phyloP scores from a whole-genome alignment of 2,797 vertebrate species.

The Pipistrellus kuhlii region DNA sequence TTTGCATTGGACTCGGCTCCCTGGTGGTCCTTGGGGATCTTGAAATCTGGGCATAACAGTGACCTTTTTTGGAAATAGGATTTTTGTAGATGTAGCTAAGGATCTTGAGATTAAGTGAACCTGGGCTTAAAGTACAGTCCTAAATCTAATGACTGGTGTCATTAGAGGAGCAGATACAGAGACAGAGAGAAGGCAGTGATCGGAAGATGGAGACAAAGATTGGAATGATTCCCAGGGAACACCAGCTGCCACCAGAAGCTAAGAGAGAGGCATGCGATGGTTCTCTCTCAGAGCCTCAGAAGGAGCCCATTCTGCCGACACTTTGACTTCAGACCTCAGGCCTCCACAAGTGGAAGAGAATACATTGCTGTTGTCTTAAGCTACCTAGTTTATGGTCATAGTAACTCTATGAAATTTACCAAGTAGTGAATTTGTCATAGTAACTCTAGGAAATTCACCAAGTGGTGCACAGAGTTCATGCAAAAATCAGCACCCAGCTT shows the following conservation, averaged over 20 bases:
- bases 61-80: not conserved
- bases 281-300: not conserved
- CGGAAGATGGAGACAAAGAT: not conserved
- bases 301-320: not conserved
- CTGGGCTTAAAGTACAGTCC: not conserved
- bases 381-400: not conserved
- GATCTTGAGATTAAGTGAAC: not conserved
- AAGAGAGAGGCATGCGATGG: accelerated
- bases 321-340: not conserved
- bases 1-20: too few species aligned
- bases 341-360: not conserved
- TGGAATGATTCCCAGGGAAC: too few species aligned
- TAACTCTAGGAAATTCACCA: not conserved
- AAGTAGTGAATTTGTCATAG: not conserved
- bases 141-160: not conserved
- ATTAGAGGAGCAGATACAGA: not conserved
- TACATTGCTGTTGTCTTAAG: not conserved
- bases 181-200: not conserved
- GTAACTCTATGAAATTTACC: not conserved
- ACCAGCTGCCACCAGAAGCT: not conserved
- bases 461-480: not conserved
- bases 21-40: too few species aligned
- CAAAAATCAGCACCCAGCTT: not conserved
- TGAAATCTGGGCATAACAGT: too few species aligned
- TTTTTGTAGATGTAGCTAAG: not conserved